Percentiles rank a stretch among this genome's conserved stretches.
Evolutionary conservation across 1,140 invertebrate genomes (phyloP).

Genomic region (Drosophila oshimai): DNA sequence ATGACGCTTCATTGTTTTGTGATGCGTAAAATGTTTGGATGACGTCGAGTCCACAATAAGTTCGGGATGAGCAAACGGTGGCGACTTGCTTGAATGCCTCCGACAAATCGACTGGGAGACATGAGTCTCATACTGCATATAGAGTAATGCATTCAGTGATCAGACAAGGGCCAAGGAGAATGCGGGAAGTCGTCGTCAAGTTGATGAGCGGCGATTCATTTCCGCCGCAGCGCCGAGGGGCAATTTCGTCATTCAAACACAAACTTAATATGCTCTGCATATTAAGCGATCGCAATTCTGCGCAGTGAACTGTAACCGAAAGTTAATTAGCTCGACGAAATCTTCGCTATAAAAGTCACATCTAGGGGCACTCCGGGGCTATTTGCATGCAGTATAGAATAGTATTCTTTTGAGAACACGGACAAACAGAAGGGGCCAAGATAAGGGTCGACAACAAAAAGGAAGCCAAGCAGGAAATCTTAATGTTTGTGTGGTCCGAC

Average conservation of each 20-base stretch:
- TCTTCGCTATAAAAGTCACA: slow-evolving; percentile 28
- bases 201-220: slow-evolving; percentile 68
- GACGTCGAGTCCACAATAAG: slow-evolving; percentile 15
- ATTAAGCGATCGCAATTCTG: slow-evolving; percentile 62
- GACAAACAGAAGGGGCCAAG: slow-evolving; percentile 7
- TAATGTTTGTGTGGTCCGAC: slow-evolving; percentile 29
- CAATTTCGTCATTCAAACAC: slow-evolving; percentile 24
- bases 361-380: slow-evolving; percentile 16
- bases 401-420: neutral
- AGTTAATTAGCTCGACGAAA: slow-evolving; percentile 74
- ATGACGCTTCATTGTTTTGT: slow-evolving; percentile 72
- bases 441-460: slow-evolving; percentile 51
- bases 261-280: slow-evolving; percentile 51
- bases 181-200: slow-evolving; percentile 31
- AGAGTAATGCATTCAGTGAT: neutral
- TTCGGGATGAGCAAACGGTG: slow-evolving; percentile 1
- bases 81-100: slow-evolving; percentile 66
- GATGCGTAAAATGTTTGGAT: slow-evolving; percentile 67
- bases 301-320: slow-evolving; percentile 77
- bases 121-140: neutral
- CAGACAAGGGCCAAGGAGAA: slow-evolving; percentile 33
- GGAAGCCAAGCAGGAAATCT: slow-evolving; percentile 50
- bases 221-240: slow-evolving; percentile 47
- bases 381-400: slow-evolving; percentile 24
- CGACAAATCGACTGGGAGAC: slow-evolving; percentile 23